These are phyloP conservation scores for Pantherophis alleghaniensis DNA, from an alignment of 2,797 vertebrate genomes.

Conservation along the genomic window DNA sequence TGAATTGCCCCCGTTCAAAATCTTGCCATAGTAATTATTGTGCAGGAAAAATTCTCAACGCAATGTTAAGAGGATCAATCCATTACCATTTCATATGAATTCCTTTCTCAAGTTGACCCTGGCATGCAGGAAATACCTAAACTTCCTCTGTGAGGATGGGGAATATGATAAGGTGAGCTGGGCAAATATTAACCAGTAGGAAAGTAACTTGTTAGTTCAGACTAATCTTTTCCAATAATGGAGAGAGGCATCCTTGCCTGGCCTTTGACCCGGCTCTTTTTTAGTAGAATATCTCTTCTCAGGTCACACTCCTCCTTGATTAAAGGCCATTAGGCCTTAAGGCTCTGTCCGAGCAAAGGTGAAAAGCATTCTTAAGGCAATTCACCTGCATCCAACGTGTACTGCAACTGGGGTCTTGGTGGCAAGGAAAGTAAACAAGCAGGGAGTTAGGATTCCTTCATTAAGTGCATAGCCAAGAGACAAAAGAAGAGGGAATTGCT, in stretches of 20 bases:
- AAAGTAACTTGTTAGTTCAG: background rate
- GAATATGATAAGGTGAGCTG: background rate
- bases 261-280: background rate
- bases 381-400: background rate
- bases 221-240: background rate
- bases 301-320: background rate
- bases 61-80: background rate
- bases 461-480: background rate
- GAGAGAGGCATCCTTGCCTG: background rate
- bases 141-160: background rate
- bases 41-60: background rate
- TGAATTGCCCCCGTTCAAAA: background rate
- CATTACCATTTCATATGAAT: background rate
- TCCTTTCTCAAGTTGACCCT: background rate
- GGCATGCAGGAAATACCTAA: too few species aligned
- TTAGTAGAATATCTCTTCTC: too few species aligned
- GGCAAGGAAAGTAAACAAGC: background rate
- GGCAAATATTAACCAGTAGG: constrained; percentile 9
- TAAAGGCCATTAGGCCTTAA: background rate
- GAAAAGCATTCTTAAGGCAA: background rate
- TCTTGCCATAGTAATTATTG: background rate
- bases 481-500: background rate
- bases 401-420: too few species aligned
- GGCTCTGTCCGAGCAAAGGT: background rate
- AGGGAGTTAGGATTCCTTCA: background rate